Base-by-base conservation (phyloP, 2,113 vertebrate genomes). In the Athene cunicularia region DNA sequence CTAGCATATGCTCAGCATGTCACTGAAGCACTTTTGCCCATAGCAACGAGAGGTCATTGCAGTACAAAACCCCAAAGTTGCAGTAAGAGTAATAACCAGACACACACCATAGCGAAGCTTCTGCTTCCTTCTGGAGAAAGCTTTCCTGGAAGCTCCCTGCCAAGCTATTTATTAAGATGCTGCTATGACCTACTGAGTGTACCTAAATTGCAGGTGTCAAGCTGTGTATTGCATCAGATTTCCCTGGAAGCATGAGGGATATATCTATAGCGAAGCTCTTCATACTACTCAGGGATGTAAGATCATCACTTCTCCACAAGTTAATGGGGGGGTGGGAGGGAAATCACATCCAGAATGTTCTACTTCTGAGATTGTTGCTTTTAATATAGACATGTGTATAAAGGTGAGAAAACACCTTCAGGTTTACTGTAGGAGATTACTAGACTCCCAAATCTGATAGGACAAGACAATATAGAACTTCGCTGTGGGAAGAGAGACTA, bases 181-280 rank as follows among this genome's bases (percentile, higher is more conserved):
- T 94, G 67, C 72, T 89, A 18, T 13, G 49, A 70, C 73, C 67
- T 41, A 49, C 5, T 37, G 70, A 67, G 50, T n/a, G 55, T 26
- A 59, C 30, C 93, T 70, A 68, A 90, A 79, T 26, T 95, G 86
- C 94, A 97, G 90, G 91, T 96, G 96, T 80, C 81, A 73, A 84
- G n/a, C 50, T 55, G 50, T 47, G 66, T 74, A 86, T 76, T 95
- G 74, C 84, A 85, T 62, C 89, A 97, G 41, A 93, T 68, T 95
- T 70, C 73, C 84, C 41, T 93, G 64, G 68, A 91, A 97, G 80
- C 53, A 3, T 4, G 9, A 71, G 32, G 56, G n/a, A 53, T 39
- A 53, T 39, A n/a, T 5, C 50, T 64, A 37, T 1, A 93, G 22
- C 6, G 60, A 86, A 88, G 43, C 35, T 77, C 53, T 59, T 74